A percentile compares a stretch with the other conserved stretches of the same genome.
Conservation (phyloP, 2,888 invertebrate species). For the Machimus rusticus region DNA sequence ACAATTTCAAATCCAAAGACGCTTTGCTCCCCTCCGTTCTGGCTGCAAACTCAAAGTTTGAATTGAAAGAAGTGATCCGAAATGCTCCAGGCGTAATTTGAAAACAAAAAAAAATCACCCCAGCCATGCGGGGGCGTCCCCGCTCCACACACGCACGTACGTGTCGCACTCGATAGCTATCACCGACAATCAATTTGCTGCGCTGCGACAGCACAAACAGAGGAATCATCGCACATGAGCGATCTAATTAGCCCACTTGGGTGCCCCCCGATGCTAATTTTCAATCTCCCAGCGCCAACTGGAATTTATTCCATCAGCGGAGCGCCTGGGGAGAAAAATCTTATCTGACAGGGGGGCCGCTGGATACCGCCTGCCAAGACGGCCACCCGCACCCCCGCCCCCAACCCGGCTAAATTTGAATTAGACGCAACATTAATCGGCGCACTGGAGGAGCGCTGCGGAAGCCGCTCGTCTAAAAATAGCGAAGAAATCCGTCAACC, state of each 20-base stretch:
- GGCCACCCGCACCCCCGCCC: background rate
- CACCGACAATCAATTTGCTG: conserved; percentile 5
- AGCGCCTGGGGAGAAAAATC: background rate
- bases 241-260: conserved; percentile 8
- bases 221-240: conserved; percentile 21
- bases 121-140: background rate
- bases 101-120: background rate
- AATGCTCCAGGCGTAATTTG: background rate
- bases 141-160: background rate
- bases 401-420: background rate
- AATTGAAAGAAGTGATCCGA: background rate
- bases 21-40: background rate
- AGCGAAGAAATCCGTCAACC: conserved; percentile 9
- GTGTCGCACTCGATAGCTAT: background rate
- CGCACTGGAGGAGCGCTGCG: background rate
- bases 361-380: background rate
- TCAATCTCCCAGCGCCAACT: background rate
- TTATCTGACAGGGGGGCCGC: background rate
- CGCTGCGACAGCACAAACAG: background rate
- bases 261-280: conserved; percentile 6
- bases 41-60: background rate
- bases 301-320: conserved; percentile 2
- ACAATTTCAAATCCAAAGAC: background rate
- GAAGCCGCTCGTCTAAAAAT: background rate
- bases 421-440: conserved; percentile 14